Evolutionary conservation across 2,888 invertebrate genomes (phyloP).

Genomic region (Falcaria lacertinaria): DNA sequence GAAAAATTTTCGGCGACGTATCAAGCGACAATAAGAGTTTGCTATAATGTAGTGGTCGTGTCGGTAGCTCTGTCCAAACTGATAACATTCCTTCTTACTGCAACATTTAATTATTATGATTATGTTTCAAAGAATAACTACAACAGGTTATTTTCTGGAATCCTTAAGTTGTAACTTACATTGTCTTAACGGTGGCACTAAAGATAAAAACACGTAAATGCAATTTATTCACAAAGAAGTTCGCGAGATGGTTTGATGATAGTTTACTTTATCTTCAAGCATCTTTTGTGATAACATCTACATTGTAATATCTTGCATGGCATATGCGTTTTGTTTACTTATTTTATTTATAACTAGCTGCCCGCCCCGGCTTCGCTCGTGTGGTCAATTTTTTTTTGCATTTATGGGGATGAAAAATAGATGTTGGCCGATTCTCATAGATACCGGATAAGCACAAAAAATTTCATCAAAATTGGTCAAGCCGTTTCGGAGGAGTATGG

Average conservation of each 20-base stretch:
- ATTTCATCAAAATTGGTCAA: too few relatives aligned
- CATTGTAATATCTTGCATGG: neutral
- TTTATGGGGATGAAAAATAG: too few relatives aligned
- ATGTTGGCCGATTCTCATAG: too few relatives aligned
- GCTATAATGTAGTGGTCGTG: conserved; percentile 34
- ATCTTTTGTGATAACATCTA: neutral
- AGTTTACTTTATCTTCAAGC: neutral
- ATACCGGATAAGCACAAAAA: too few relatives aligned
- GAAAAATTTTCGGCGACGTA: neutral
- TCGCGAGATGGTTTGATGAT: neutral
- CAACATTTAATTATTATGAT: conserved; percentile 71
- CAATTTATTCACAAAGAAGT: neutral
- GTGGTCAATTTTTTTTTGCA: too few relatives aligned
- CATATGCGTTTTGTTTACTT: too few relatives aligned
- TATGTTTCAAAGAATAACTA: conserved; percentile 56
- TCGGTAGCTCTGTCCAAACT: conserved; percentile 51
- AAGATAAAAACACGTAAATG: neutral
- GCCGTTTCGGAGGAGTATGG: too few relatives aligned
- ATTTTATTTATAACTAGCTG: too few relatives aligned
- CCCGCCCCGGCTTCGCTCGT: too few relatives aligned
- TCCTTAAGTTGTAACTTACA: neutral
- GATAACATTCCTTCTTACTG: conserved; percentile 54
- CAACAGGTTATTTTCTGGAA: conserved; percentile 22
- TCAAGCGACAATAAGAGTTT: conserved; percentile 6
- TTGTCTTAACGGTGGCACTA: neutral